A percentile compares a stretch with the other conserved stretches of the same genome.
Evolutionary conservation across 2,888 invertebrate genomes (phyloP).

Genomic region (Brachyptera risi): DNA sequence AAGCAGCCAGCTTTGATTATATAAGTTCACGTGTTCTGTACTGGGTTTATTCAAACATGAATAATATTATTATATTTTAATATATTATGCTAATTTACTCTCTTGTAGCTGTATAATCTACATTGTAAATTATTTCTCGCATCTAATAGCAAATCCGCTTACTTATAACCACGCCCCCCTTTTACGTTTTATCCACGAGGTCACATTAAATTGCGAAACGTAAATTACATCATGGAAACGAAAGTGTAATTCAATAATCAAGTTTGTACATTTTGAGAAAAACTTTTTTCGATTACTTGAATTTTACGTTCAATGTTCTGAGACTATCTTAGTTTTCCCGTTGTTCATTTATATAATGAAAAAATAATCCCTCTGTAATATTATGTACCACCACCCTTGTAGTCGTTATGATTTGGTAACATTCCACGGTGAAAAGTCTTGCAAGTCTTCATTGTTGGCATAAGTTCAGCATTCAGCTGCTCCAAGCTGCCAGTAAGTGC

Average conservation of each 20-base stretch:
- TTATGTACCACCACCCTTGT: background rate
- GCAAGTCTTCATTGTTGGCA: background rate
- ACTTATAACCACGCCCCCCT: background rate
- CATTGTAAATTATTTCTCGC: background rate
- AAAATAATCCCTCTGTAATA: too few relatives aligned
- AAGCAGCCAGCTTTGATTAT: background rate
- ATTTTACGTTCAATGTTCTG: too few relatives aligned
- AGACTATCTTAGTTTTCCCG: too few relatives aligned
- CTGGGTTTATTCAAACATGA: too few relatives aligned
- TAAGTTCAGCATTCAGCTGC: background rate
- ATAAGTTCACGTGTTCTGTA: background rate
- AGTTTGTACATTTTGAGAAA: background rate
- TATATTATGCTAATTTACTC: background rate
- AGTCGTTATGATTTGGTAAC: slow-evolving; percentile 1
- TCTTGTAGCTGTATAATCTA: background rate
- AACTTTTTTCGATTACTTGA: too few relatives aligned
- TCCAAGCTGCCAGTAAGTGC: background rate
- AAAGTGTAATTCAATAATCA: background rate
- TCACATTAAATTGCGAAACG: background rate
- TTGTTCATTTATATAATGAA: too few relatives aligned
- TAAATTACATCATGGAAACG: background rate
- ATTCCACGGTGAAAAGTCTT: background rate
- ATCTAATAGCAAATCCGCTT: background rate
- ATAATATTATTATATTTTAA: too few relatives aligned
- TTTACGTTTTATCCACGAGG: slow-evolving; percentile 1